Evolutionary conservation across 1,140 invertebrate genomes (phyloP).

Genomic region (Metaphire vulgaris): DNA sequence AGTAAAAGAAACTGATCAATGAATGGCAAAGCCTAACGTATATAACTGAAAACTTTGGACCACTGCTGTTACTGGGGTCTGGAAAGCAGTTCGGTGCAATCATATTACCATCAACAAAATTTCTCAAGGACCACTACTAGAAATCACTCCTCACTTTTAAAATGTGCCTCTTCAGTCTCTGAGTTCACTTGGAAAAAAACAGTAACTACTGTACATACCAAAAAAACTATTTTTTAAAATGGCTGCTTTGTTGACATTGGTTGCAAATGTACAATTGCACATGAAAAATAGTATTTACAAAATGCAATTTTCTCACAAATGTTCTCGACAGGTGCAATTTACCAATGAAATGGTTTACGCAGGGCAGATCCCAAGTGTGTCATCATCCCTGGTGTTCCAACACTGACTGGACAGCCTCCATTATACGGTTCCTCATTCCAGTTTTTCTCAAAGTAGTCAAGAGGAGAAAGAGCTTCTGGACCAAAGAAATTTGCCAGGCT

Average conservation of each 20-base stretch:
- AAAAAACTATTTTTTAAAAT: neutral
- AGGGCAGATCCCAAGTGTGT: constrained; percentile 39
- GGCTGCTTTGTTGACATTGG: neutral
- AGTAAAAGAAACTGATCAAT: no score
- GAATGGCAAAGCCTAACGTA: no score
- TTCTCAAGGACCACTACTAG: no score
- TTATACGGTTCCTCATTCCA: constrained; percentile 49
- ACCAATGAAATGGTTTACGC: constrained; percentile 42
- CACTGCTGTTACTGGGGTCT: no score
- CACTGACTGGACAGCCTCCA: constrained; percentile 45
- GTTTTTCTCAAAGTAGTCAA: constrained; percentile 50
- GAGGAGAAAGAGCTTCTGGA: constrained; percentile 35
- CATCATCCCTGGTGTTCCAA: constrained; percentile 44
- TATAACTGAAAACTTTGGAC: no score
- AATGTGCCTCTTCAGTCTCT: neutral
- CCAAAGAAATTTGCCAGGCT: constrained; percentile 49
- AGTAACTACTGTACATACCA: no score
- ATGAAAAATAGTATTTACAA: neutral
- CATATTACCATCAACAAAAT: no score
- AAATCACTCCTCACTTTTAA: neutral
- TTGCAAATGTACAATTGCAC: neutral
- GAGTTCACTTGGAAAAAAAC: no score
- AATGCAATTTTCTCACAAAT: neutral
- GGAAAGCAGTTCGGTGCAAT: no score
- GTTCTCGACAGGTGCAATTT: neutral